A percentile compares a stretch with the other conserved stretches of the same genome.
phyloP scores from a whole-genome alignment of 2,888 invertebrate species.

The Philaethria dido region DNA sequence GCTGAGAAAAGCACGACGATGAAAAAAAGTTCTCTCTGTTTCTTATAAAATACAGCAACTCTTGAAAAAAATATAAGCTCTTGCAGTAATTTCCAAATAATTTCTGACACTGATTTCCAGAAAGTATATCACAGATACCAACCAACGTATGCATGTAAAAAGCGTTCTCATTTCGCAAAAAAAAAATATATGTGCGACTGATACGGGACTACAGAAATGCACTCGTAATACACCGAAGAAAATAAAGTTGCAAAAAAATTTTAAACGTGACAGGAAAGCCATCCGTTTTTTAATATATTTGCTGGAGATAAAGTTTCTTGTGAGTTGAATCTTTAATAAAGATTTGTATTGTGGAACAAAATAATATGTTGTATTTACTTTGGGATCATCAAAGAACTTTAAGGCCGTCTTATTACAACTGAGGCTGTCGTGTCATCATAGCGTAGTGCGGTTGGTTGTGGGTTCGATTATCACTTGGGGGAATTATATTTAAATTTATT shows the following conservation, averaged over 20 bases:
- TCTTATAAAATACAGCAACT: no score
- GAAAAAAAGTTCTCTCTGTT: no score
- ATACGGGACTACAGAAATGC: constrained; percentile 34
- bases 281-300: constrained; percentile 25
- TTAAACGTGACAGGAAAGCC: constrained; percentile 25
- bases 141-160: constrained; percentile 23
- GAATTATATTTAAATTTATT: no score
- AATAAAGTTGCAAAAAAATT: constrained; percentile 27
- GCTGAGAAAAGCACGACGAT: no score
- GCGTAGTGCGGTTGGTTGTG: no score
- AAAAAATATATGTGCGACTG: constrained; percentile 31
- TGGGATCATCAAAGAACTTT: no score
- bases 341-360: not conserved
- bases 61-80: no score
- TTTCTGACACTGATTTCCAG: no score
- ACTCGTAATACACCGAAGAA: constrained; percentile 28
- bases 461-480: no score
- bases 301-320: constrained; percentile 12
- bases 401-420: no score
- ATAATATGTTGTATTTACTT: not conserved
- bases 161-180: constrained; percentile 46
- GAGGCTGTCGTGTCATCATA: no score
- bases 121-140: constrained; percentile 31
- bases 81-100: not conserved
- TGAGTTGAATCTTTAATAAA: constrained; percentile 15